These are phyloP conservation scores for Malurus leucopterus DNA, from an alignment of 2,797 vertebrate genomes.

Conservation along the genomic window DNA sequence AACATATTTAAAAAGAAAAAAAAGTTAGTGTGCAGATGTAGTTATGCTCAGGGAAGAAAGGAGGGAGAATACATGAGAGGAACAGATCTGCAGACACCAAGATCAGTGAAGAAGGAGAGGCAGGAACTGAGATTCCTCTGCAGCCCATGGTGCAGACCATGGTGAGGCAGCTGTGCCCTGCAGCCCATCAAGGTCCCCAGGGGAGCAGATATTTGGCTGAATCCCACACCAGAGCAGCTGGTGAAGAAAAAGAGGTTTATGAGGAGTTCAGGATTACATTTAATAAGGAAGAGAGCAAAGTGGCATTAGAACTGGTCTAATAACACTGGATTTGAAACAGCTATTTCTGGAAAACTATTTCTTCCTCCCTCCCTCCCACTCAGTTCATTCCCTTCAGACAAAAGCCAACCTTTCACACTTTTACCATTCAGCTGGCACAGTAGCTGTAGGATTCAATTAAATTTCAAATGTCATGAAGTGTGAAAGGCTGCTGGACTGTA, in stretches of 20 bases:
- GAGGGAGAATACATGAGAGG: not conserved
- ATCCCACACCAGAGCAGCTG: not conserved
- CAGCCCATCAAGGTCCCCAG: not conserved
- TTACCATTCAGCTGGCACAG: not conserved
- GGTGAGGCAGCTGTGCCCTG: not conserved
- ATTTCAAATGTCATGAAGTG: not conserved
- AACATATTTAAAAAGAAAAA: not conserved
- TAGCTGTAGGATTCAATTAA: not conserved
- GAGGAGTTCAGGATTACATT: not conserved
- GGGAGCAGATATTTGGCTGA: not conserved
- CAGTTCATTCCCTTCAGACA: not conserved
- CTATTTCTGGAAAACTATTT: not conserved
- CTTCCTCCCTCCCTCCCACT: not conserved
- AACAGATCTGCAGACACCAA: not conserved
- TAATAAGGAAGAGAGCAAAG: not conserved
- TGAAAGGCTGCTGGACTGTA: not conserved
- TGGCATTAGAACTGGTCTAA: not conserved
- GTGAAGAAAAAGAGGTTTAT: not conserved
- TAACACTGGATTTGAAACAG: not conserved
- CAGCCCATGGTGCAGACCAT: accelerated
- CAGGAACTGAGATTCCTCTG: not conserved
- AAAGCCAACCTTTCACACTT: not conserved
- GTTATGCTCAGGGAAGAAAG: not conserved
- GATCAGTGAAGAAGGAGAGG: not conserved
- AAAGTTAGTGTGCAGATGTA: not conserved